Evolutionary conservation across 2,888 invertebrate species (phyloP), one percentile per base, ranked within the genome.

Genomic region (Coleophora flavipennella): DNA sequence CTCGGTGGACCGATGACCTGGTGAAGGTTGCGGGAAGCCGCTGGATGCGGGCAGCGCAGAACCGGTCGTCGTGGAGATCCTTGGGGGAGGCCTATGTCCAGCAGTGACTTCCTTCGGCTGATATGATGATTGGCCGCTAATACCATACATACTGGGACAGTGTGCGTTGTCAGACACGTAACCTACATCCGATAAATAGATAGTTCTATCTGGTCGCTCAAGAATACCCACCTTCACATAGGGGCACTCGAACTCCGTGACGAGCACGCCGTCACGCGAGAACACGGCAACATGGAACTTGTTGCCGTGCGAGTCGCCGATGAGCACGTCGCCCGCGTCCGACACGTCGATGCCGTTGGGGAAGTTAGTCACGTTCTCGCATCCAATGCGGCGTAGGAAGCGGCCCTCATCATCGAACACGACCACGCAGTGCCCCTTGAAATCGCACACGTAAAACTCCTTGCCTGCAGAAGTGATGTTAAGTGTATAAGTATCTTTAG

Each of bases 301-400:
- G 86, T 98, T 98, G 35, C 97, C 97, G 77, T 98, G 97, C 38
- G 96, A 97, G 80, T 98, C 97, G 11, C 97, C 97, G 59, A 98
- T 95, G 50, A 98, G 89, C 45, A 98, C 95, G 77, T 98, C 97
- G 33, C 97, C 97, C 37, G 95, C 96, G 77, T 97, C 97, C 38
- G 96, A 96, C 68, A 98, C 96, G 83, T 97, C 97, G 65, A 98
- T 97, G 51, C 98, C 98, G 74, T 97, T 98, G 6, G 97, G 98
- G 78, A 96, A 98, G 80, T 96, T 96, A 59, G 97, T 98, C 57
- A 97, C 91, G 71, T 92, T 95, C 81, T 97, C 96, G 81, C 93
- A 94, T 51, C 97, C 98, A 73, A 98, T 97, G 55, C 96, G 92
- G 53, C 97, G 92, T 62, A 96, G 84, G 81, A 95, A 97, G 48